Conservation (phyloP, 2,888 invertebrate species). For the Amiota mariae region DNA sequence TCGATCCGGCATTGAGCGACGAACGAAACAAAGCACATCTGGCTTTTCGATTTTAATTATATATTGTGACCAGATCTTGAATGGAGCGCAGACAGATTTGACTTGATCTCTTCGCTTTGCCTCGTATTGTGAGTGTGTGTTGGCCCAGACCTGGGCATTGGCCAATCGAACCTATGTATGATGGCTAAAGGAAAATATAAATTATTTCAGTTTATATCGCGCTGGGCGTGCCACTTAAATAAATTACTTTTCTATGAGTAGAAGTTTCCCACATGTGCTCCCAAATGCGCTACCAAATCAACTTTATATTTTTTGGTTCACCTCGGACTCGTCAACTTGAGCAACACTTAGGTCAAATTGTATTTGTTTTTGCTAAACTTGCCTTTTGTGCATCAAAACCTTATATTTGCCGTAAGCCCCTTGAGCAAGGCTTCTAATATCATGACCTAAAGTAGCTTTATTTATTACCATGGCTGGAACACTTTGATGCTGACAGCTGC, state of each 20-base stretch:
- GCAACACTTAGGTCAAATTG: slow-evolving; percentile 14
- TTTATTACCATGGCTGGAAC: slow-evolving; percentile 58
- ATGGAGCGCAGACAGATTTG: too few relatives aligned
- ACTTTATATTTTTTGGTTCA: not conserved
- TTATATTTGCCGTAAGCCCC: slow-evolving; percentile 63
- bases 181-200: slow-evolving; percentile 57
- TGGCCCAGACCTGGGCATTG: too few relatives aligned
- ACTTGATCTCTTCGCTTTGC: too few relatives aligned
- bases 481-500: slow-evolving; percentile 19
- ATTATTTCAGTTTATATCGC: slow-evolving; percentile 59
- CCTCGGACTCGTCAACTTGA: not conserved
- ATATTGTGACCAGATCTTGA: slow-evolving; percentile 59
- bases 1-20: slow-evolving; percentile 49
- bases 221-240: slow-evolving; percentile 62
- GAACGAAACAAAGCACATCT: slow-evolving; percentile 49
- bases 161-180: slow-evolving; percentile 33
- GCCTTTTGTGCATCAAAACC: slow-evolving; percentile 8
- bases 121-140: too few relatives aligned
- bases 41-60: slow-evolving; percentile 64
- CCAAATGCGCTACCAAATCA: not conserved
- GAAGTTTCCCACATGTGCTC: slow-evolving; percentile 58
- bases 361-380: not conserved
- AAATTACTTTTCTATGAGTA: slow-evolving; percentile 64
- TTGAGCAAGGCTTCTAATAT: slow-evolving; percentile 64
- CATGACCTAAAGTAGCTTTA: slow-evolving; percentile 56